Percentiles rank a stretch among this genome's conserved stretches.
phyloP scores from a whole-genome alignment of 2,888 invertebrate species.

The Chaetogeoica ovagalla region DNA sequence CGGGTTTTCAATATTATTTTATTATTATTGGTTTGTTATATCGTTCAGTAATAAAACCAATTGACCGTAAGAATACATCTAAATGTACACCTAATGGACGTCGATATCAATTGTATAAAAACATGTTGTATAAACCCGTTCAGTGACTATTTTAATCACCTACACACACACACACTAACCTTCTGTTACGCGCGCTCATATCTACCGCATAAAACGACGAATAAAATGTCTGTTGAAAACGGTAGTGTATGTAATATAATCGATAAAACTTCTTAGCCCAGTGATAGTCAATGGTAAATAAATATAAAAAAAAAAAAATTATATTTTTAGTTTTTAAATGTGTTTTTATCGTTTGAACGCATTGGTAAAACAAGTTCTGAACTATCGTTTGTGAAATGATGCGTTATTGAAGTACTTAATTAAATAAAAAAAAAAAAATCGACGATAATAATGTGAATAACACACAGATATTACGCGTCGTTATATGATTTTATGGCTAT shows the following conservation, averaged over 20 bases:
- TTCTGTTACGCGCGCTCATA: constrained; percentile 11
- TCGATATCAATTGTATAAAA: constrained; percentile 23
- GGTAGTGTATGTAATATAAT: constrained; percentile 17
- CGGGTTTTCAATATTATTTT: constrained; percentile 24
- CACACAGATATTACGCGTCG: no score
- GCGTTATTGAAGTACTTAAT: no score
- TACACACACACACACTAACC: constrained; percentile 26
- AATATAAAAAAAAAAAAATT: no score
- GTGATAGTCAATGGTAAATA: no score
- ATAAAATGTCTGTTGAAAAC: constrained; percentile 42
- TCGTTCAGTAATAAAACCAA: constrained; percentile 41
- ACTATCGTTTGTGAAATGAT: no score
- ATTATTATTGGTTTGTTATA: constrained; percentile 40
- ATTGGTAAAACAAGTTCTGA: no score
- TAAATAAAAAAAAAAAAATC: no score
- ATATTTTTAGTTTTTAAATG: no score
- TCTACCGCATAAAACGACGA: constrained; percentile 20
- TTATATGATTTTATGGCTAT: no score
- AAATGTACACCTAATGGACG: constrained; percentile 15
- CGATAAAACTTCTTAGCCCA: not conserved
- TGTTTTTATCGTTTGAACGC: no score
- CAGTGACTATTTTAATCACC: constrained; percentile 36
- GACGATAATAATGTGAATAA: no score
- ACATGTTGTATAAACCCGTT: constrained; percentile 30
- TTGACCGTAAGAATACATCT: constrained; percentile 21